Evolutionary conservation across 2,797 vertebrate species (phyloP).

Genomic region (Characodon lateralis): DNA sequence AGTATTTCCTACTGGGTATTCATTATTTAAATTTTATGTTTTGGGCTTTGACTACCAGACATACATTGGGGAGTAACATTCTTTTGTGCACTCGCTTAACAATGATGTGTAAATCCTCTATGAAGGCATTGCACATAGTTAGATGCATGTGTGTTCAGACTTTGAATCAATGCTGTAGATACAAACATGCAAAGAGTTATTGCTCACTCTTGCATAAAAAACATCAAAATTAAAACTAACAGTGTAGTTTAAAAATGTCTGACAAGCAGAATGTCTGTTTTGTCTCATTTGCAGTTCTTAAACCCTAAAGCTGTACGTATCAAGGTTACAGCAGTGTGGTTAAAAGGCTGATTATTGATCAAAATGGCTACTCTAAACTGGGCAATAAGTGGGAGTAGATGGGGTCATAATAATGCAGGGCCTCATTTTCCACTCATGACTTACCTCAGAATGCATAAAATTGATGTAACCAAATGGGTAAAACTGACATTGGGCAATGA

Average conservation of each 20-base stretch:
- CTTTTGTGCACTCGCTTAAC: not conserved
- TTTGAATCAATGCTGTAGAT: not conserved
- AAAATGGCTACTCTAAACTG: constrained; percentile 64
- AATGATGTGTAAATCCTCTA: not conserved
- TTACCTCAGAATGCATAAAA: constrained; percentile 3
- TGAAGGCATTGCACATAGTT: not conserved
- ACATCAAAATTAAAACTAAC: constrained; percentile 10
- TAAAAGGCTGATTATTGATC: constrained; percentile 56
- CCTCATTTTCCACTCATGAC: constrained; percentile 52
- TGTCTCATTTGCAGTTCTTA: constrained; percentile 34
- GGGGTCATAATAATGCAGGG: constrained; percentile 58
- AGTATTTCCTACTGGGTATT: not conserved
- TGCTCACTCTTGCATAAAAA: constrained; percentile 6
- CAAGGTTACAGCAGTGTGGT: constrained; percentile 53
- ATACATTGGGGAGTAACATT: not conserved
- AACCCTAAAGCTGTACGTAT: constrained; percentile 33
- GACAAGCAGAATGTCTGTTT: constrained; percentile 14
- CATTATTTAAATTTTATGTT: not conserved
- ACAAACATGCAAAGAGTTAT: not conserved
- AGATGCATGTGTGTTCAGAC: not conserved
- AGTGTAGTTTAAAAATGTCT: constrained; percentile 11
- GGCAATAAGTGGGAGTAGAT: constrained; percentile 62
- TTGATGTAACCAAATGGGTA: constrained; percentile 5
- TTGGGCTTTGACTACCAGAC: not conserved
- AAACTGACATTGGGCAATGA: not conserved